Conservation (phyloP, 2,888 invertebrate genomes). For the Troides helena region DNA sequence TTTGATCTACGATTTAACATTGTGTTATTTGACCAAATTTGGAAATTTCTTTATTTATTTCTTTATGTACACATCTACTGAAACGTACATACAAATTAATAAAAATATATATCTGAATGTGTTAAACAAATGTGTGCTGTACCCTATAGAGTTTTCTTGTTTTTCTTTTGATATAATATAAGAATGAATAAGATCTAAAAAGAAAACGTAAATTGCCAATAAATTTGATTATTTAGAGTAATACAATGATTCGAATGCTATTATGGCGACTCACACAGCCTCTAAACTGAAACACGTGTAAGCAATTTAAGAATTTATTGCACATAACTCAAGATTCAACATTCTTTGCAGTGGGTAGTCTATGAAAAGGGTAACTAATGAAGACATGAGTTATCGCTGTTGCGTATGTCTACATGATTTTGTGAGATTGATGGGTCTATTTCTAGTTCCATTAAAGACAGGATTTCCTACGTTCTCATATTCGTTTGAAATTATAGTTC, state of each 20-base stretch:
- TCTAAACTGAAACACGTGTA: constrained; percentile 25
- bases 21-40: too few species aligned
- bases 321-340: constrained; percentile 26
- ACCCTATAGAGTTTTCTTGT: too few species aligned
- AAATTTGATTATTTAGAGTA: constrained; percentile 19
- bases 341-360: constrained; percentile 21
- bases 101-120: too few species aligned
- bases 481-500: not conserved
- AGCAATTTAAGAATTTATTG: constrained; percentile 28
- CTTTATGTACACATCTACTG: too few species aligned
- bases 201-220: not conserved
- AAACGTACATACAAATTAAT: too few species aligned
- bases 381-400: constrained; percentile 28
- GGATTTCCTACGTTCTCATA: not conserved
- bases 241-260: constrained; percentile 18
- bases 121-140: too few species aligned
- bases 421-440: constrained; percentile 27
- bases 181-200: not conserved
- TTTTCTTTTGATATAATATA: not conserved
- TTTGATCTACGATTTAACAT: too few species aligned
- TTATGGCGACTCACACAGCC: constrained; percentile 17
- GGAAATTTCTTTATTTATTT: too few species aligned
- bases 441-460: constrained; percentile 12
- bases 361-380: constrained; percentile 27
- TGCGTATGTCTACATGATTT: constrained; percentile 24